Evolutionary conservation across 2,888 invertebrate genomes (phyloP), one percentile per base, ranked within the genome.

Genomic region (Yponomeuta plumbellus): DNA sequence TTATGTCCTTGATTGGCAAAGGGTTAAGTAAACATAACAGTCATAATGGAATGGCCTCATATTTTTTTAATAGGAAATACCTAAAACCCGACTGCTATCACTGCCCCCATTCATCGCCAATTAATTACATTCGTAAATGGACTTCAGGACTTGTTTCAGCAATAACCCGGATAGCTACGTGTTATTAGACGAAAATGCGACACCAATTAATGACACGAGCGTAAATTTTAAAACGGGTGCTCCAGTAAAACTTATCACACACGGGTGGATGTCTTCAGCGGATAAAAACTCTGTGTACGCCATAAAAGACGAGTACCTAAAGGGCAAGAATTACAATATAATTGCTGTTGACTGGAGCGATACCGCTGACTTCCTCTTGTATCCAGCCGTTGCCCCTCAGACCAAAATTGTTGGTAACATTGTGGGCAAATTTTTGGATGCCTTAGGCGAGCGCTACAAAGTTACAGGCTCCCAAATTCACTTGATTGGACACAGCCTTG

Each of bases 211-310:
- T 20, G 66, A 73, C 10, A 34, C 65, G 3, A 11, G n/a, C 8
- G 21, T 59, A 11, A 17, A 64, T 58, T 75, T 80, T 58, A 72
- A 80, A 67, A 66, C 64, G 11, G 72, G 71, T 6, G 79, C 78
- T 66, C 76, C 84, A 10, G 79, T 89, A 2, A 92, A 92, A 78
- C 77, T 92, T 57, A 76, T 92, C n/a, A 91, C 92, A 1, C 92
- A 92, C 68, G 86, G 86, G 10, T 92, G 92, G 92, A 80, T 79
- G 74, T 92, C 92, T 0, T 81, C 83, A 39, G 86, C 82, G 1
- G 78, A 81, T 56, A 76, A 76, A 62, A 72, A 79, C 58, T 77
- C 81, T 10, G 85, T 87, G 58, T 69, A 79, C 1, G 66, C 69
- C 11, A 84, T 92, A 13, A 91, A 85, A 73, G 73, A 90, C 68